A percentile compares a stretch with the other conserved stretches of the same genome.
Conservation (phyloP, 1,140 invertebrate genomes). For the Latrodectus geometricus region DNA sequence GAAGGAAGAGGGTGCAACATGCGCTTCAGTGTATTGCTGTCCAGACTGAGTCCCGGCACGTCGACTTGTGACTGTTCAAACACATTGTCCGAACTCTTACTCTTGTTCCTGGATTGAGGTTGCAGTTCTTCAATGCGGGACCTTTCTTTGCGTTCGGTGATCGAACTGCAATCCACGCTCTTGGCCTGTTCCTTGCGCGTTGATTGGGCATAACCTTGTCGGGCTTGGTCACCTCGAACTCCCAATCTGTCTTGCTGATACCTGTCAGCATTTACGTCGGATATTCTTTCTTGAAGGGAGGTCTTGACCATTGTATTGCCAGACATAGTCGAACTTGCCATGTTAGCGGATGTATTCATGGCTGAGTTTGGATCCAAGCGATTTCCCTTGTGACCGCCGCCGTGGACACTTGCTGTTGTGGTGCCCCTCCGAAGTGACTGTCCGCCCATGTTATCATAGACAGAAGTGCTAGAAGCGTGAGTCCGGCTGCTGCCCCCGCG, state of each 20-base stretch:
- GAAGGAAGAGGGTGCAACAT: slow-evolving; percentile 91
- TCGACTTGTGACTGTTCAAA: slow-evolving; percentile 69
- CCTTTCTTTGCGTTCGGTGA: slow-evolving; percentile 11
- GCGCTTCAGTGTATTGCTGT: slow-evolving; percentile 89
- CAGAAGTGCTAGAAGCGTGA: slow-evolving; percentile 82
- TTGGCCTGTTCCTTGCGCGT: slow-evolving; percentile 64
- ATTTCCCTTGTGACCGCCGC: slow-evolving; percentile 21
- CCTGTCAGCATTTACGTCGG: slow-evolving; percentile 17
- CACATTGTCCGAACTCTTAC: slow-evolving; percentile 90
- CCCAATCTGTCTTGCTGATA: slow-evolving; percentile 23
- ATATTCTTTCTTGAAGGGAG: slow-evolving; percentile 44
- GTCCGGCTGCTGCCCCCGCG: slow-evolving; percentile 9
- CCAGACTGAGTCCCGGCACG: slow-evolving; percentile 71
- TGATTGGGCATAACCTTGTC: slow-evolving; percentile 62
- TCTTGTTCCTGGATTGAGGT: slow-evolving; percentile 18
- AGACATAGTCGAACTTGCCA: slow-evolving; percentile 64
- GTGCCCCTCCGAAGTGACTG: slow-evolving; percentile 67
- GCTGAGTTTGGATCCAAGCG: slow-evolving; percentile 5
- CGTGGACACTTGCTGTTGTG: slow-evolving; percentile 63
- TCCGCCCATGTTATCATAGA: slow-evolving; percentile 85
- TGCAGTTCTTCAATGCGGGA: neutral
- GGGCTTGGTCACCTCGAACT: slow-evolving; percentile 49
- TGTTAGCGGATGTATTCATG: neutral
- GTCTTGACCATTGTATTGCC: slow-evolving; percentile 67
- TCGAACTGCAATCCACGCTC: slow-evolving; percentile 62